phyloP scores from a whole-genome alignment of 2,797 vertebrate genomes.

The Hypotaenidia okinawae region DNA sequence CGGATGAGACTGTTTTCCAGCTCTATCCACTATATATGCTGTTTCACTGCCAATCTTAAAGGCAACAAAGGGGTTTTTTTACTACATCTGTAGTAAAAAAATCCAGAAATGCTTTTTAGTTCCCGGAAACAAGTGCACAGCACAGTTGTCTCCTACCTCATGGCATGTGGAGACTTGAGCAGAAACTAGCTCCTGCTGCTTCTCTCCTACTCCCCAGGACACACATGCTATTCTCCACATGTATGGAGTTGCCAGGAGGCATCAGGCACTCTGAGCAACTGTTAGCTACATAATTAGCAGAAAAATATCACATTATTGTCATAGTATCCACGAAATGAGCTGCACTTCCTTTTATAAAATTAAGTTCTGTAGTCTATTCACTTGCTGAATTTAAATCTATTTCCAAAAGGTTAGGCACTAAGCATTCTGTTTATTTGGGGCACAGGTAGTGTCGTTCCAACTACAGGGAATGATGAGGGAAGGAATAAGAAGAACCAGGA shows the following conservation, averaged over 20 bases:
- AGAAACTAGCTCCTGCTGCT: not conserved
- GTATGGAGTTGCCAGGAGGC: not conserved
- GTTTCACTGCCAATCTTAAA: not conserved
- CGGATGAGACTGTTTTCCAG: not conserved
- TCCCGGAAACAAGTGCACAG: not conserved
- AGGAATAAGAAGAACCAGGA: no score
- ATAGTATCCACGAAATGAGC: not conserved
- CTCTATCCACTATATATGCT: not conserved
- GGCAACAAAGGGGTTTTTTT: not conserved
- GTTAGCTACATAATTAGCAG: not conserved
- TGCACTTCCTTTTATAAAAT: not conserved
- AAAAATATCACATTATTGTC: not conserved
- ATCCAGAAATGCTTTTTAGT: not conserved
- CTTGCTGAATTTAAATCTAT: not conserved
- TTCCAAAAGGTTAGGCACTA: not conserved
- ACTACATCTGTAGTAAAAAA: not conserved
- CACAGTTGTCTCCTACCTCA: not conserved
- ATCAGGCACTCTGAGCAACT: not conserved
- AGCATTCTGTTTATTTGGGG: not conserved
- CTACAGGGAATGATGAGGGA: no score
- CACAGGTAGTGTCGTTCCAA: no score
- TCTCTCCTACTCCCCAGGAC: not conserved
- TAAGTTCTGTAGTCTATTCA: not conserved
- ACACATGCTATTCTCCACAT: not conserved
- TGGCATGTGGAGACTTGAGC: not conserved